A percentile compares a stretch with the other conserved stretches of the same genome.
These are phyloP conservation scores for Yoshiicerus persimilis DNA, from an alignment of 1,140 invertebrate genomes.

Conservation along the genomic window DNA sequence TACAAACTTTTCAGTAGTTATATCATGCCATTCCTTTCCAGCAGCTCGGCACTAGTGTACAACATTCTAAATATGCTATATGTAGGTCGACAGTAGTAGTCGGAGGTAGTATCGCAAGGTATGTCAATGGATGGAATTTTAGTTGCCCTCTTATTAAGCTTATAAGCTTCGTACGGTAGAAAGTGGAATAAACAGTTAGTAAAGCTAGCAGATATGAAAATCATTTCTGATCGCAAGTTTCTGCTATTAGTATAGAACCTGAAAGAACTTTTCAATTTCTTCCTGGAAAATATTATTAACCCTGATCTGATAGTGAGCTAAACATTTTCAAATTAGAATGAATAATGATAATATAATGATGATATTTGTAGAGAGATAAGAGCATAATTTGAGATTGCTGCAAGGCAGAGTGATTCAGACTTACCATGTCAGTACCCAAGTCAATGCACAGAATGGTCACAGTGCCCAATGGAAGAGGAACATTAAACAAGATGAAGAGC, in stretches of 20 bases:
- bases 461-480: slow-evolving; percentile 95
- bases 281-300: not conserved
- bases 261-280: not conserved
- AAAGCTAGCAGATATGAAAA: not conserved
- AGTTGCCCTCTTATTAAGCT: not conserved
- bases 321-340: slow-evolving; percentile 5
- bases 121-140: not conserved
- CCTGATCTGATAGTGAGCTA: not conserved
- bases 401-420: slow-evolving; percentile 16
- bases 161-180: not conserved
- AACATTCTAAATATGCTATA: not conserved
- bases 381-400: not conserved
- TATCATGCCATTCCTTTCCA: not conserved
- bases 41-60: not conserved
- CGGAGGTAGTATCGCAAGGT: not conserved
- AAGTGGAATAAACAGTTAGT: not conserved
- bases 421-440: slow-evolving; percentile 95
- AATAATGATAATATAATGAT: not conserved
- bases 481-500: slow-evolving; percentile 94
- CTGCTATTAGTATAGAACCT: not conserved
- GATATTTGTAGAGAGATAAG: not conserved
- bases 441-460: slow-evolving; percentile 99
- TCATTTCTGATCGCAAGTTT: not conserved
- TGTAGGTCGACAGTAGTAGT: not conserved
- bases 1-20: not conserved